Base-by-base conservation (phyloP, 2,113 vertebrate genomes). In the Semicossyphus pulcher region DNA sequence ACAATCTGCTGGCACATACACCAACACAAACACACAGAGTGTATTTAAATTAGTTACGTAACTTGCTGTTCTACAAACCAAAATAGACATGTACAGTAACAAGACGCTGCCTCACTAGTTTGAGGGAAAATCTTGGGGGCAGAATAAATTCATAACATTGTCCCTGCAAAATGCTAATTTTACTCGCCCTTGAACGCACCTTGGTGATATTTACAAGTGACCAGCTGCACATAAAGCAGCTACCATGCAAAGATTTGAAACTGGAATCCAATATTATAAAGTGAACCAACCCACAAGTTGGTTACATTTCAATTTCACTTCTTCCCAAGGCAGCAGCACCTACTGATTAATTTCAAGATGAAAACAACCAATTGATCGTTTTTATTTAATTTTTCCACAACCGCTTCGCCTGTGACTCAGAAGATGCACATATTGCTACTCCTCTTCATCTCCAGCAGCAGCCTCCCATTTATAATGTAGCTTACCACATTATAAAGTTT, bases 41-140 rank as follows among this genome's bases (percentile, higher is more conserved):
- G 21, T 49, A 36, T 75, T 77, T 52, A 77, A 78, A 68, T 39
- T 64, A 3, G 58, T 80, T 72, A 61, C 60, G 64, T 72, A 83
- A 79, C 62, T 14, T 25, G 59, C 20, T 77, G 67, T 59, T 76
- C 59, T 18, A 65, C 21, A 70, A 72, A 64, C 52, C 49, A 72
- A 66, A 66, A 78, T 71, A 75, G 51, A 71, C 49, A 7, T 10
- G 48, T 52, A 58, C 23, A 67, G 26, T 21, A 52, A 28, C 26
- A 59, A 68, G 26, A 53, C 3, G 23, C 28, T 12, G 36, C 52
- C 61, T 65, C 49, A 44, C 56, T 16, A 37, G 36, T 42, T 60
- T 58, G 9, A 72, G 11, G 31, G 48, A 26, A 59, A 72, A 52
- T 56, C 10, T 49, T 3, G 14, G 37, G 39, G 25, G 28, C 11